A percentile compares a stretch with the other conserved stretches of the same genome.
These are phyloP conservation scores for Polydrusus pterygomalis DNA, from an alignment of 2,888 invertebrate species.

Conservation along the genomic window DNA sequence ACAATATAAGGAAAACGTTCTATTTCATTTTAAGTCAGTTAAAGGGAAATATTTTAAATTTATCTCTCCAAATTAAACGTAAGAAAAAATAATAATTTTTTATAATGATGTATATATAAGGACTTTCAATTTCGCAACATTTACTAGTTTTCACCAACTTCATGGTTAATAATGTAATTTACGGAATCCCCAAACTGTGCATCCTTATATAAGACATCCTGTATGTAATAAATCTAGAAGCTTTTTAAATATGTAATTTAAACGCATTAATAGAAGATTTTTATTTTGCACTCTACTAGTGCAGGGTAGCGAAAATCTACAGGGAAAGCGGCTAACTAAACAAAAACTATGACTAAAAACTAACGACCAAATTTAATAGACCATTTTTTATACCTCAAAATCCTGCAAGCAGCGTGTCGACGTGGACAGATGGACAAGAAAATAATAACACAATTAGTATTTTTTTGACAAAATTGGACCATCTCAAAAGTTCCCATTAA, in stretches of 20 bases:
- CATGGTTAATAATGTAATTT: too few species aligned
- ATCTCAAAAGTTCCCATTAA: slow-evolving; percentile 92
- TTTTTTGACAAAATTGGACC: slow-evolving; percentile 81
- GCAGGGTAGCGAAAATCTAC: slow-evolving; percentile 69
- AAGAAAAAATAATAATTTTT: too few species aligned
- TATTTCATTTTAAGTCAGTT: too few species aligned
- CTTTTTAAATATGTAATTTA: slow-evolving; percentile 41
- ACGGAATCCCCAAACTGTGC: too few species aligned
- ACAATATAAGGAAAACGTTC: too few species aligned
- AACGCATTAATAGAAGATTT: slow-evolving; percentile 23
- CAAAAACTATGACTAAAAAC: slow-evolving; percentile 70
- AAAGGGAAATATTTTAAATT: too few species aligned
- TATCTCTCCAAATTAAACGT: too few species aligned
- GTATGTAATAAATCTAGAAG: not conserved
- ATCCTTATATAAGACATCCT: too few species aligned
- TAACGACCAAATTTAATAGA: slow-evolving; percentile 70
- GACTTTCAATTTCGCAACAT: too few species aligned
- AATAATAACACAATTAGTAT: slow-evolving; percentile 78
- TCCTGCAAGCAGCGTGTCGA: slow-evolving; percentile 83
- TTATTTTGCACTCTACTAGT: slow-evolving; percentile 55
- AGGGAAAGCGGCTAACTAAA: slow-evolving; percentile 72
- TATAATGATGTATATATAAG: too few species aligned
- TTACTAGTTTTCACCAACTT: too few species aligned
- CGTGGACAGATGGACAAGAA: slow-evolving; percentile 74
- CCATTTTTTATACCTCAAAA: slow-evolving; percentile 84